Conservation (phyloP, 1,140 invertebrate genomes). For the Zaprionus nigranus region DNA sequence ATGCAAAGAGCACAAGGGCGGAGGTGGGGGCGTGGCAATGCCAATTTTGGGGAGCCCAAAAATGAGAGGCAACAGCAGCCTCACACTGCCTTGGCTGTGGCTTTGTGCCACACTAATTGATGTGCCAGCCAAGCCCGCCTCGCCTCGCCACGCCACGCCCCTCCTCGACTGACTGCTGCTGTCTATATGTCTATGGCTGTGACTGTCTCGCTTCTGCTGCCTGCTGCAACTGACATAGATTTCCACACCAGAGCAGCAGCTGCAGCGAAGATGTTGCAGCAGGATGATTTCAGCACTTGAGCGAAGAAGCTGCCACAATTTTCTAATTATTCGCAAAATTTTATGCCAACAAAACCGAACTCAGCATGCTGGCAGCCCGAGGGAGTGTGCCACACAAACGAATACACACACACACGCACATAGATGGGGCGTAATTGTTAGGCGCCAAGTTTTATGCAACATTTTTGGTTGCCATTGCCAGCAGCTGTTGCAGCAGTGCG, state of each 20-base stretch:
- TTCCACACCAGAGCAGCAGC: slow-evolving; percentile 44
- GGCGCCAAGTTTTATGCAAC: slow-evolving; percentile 71
- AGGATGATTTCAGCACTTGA: slow-evolving; percentile 30
- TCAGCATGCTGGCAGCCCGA: slow-evolving; percentile 33
- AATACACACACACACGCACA: slow-evolving; percentile 14
- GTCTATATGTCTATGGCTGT: slow-evolving; percentile 32
- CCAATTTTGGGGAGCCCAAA: slow-evolving; percentile 49
- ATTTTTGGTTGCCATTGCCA: slow-evolving; percentile 49
- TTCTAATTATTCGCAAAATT: slow-evolving; percentile 84
- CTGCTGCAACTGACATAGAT: slow-evolving; percentile 49
- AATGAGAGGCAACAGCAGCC: slow-evolving; percentile 8
- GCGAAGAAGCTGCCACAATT: slow-evolving; percentile 74
- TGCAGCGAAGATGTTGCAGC: slow-evolving; percentile 52
- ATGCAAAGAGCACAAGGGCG: slow-evolving; percentile 56
- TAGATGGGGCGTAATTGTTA: slow-evolving; percentile 21
- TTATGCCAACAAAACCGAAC: slow-evolving; percentile 73
- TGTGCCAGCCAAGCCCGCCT: slow-evolving; percentile 55
- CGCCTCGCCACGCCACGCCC: no score
- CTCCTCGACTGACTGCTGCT: slow-evolving; percentile 18
- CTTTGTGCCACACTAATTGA: slow-evolving; percentile 79
- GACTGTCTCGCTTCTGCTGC: slow-evolving; percentile 21
- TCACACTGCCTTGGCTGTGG: slow-evolving; percentile 47
- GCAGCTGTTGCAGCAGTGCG: slow-evolving; percentile 64
- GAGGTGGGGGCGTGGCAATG: slow-evolving; percentile 6
- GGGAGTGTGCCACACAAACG: neutral